Conservation (phyloP, 2,113 vertebrate genomes). For the Bos taurus region ARS-UCD2.0 NC_037329.1:38749001-38749500, state of each 20-base stretch:
- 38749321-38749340: not conserved
- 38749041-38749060: constrained; percentile 15
- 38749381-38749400: not conserved
- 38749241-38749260: not conserved
- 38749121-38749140: not conserved
- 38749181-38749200: not conserved
- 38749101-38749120: constrained; percentile 20
- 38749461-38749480: not conserved
- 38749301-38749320: not conserved
- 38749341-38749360: not conserved
- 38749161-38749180: not conserved
- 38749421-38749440: not conserved
- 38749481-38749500: not conserved
- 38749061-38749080: not conserved
- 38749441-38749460: not conserved
- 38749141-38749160: constrained; percentile 22
- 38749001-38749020: not conserved
- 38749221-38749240: not conserved
- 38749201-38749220: not conserved
- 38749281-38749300: not conserved
- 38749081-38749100: constrained; percentile 10
- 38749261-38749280: not conserved
- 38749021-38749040: not conserved
- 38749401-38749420: not conserved
- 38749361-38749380: not conserved